A percentile compares a stretch with the other conserved stretches of the same genome.
These are phyloP conservation scores for Notocelia uddmanniana DNA, from an alignment of 2,888 invertebrate genomes.

Conservation along the genomic window DNA sequence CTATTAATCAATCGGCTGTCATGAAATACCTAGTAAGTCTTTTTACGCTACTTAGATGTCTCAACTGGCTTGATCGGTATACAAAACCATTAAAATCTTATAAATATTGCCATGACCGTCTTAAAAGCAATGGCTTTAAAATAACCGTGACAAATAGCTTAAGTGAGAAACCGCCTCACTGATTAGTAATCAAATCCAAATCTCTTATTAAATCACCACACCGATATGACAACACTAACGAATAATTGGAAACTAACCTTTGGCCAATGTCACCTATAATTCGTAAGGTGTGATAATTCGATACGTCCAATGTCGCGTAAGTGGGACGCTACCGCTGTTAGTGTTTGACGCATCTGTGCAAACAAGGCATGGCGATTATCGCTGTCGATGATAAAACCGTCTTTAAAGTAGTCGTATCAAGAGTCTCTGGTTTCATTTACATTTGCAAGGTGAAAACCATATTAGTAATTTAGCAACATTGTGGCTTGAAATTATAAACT, in stretches of 20 bases:
- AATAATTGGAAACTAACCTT: conserved; percentile 41
- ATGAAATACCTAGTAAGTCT: not conserved
- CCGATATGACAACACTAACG: conserved; percentile 28
- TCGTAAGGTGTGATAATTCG: conserved; percentile 39
- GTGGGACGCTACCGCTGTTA: conserved; percentile 49
- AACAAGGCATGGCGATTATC: conserved; percentile 32
- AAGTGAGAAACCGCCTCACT: conserved; percentile 12
- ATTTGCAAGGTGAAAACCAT: conserved; percentile 3
- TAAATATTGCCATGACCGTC: not conserved
- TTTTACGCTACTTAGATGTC: not conserved
- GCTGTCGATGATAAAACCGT: conserved; percentile 6
- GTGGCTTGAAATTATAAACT: not conserved
- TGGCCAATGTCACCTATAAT: conserved; percentile 37
- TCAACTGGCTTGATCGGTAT: not conserved
- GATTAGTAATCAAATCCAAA: conserved; percentile 38
- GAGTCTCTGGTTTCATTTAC: not conserved
- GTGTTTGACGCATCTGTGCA: conserved; percentile 49
- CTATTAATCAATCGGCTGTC: conserved; percentile 6
- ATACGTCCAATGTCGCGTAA: conserved; percentile 49
- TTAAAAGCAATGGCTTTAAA: not conserved
- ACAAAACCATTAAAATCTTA: not conserved
- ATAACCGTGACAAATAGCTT: conserved; percentile 20
- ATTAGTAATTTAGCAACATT: conserved; percentile 1
- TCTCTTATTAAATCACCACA: conserved; percentile 34
- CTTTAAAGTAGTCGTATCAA: conserved; percentile 15